Conservation (phyloP, 2,113 vertebrate genomes). For the Notarius lentiginosus region DNA sequence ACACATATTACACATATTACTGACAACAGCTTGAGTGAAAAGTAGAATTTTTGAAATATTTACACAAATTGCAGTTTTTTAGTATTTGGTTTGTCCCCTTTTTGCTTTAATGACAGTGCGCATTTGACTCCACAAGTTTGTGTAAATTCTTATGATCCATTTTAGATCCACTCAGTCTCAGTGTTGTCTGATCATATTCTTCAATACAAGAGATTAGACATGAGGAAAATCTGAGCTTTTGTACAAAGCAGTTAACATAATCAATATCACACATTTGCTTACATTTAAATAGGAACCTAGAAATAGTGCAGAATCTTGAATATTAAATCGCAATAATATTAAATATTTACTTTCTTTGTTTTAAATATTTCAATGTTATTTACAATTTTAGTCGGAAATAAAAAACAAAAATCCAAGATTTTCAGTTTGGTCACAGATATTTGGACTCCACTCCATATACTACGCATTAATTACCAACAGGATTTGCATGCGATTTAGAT, state of each 20-base stretch:
- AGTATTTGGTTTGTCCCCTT: neutral
- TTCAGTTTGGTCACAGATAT: neutral
- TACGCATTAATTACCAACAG: neutral
- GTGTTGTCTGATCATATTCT: too few species aligned
- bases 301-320: too few species aligned
- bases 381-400: too few species aligned
- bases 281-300: too few species aligned
- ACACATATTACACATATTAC: neutral
- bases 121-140: neutral
- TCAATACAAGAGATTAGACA: too few species aligned
- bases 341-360: too few species aligned
- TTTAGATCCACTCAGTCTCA: neutral
- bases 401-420: neutral
- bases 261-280: too few species aligned
- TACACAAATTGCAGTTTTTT: neutral
- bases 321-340: too few species aligned
- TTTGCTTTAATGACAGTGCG: neutral
- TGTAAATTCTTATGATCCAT: neutral
- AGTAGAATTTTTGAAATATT: neutral
- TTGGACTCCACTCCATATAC: neutral
- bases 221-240: too few species aligned
- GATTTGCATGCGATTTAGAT: neutral
- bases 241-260: too few species aligned
- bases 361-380: neutral
- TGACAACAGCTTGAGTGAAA: neutral